Percentiles rank a stretch among this genome's conserved stretches.
Evolutionary conservation across 2,113 vertebrate genomes (phyloP).

Genomic region (Clarias batrachus): DNA sequence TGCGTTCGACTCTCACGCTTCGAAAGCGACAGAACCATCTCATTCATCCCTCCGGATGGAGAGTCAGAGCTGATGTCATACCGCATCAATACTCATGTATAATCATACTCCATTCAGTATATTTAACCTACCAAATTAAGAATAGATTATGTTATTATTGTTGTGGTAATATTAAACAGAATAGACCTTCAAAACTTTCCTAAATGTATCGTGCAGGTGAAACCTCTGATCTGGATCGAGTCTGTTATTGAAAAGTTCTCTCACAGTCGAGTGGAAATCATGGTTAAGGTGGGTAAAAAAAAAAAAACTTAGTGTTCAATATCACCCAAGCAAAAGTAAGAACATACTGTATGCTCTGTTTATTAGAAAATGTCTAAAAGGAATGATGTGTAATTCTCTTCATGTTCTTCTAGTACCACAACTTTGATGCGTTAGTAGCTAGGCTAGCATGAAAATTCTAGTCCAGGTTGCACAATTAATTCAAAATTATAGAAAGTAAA

Average conservation of each 20-base stretch:
- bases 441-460: background rate
- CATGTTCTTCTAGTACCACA: background rate
- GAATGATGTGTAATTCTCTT: background rate
- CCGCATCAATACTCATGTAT: constrained; percentile 87
- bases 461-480: background rate
- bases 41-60: constrained; percentile 90
- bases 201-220: constrained; percentile 72
- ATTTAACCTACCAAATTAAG: background rate
- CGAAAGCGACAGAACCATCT: constrained; percentile 89
- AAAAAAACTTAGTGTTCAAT: background rate
- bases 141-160: too few species aligned
- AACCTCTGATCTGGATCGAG: constrained; percentile 94
- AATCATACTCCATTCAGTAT: constrained; percentile 19
- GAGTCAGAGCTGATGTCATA: constrained; percentile 96
- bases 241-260: constrained; percentile 93
- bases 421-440: background rate
- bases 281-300: constrained; percentile 81
- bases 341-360: background rate
- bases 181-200: background rate
- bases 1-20: constrained; percentile 91
- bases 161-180: background rate
- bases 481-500: background rate
- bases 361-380: background rate
- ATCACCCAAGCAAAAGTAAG: background rate
- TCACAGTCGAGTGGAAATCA: constrained; percentile 91